These are phyloP conservation scores for Cinara cedri DNA, from an alignment of 2,888 invertebrate genomes.

Conservation along the genomic window DNA sequence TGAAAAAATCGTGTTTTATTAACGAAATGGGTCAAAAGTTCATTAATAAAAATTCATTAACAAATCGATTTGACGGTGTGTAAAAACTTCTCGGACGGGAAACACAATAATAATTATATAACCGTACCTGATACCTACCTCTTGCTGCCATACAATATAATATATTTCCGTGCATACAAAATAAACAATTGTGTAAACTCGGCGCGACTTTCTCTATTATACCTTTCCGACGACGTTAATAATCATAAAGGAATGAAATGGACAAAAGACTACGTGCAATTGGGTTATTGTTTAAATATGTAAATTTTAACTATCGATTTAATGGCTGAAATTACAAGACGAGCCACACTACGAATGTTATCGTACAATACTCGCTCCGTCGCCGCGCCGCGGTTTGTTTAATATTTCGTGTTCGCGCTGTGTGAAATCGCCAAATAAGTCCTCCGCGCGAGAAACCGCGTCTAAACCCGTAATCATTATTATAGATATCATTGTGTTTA, in stretches of 20 bases:
- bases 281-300: constrained; percentile 17
- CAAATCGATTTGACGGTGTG: no score
- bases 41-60: no score
- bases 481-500: constrained; percentile 16
- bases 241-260: background rate
- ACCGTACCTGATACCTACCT: background rate
- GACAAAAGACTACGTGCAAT: background rate
- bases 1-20: no score
- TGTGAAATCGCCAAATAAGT: constrained; percentile 23
- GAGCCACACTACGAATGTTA: background rate
- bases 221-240: background rate
- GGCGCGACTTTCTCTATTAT: constrained; percentile 22
- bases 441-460: background rate
- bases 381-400: background rate
- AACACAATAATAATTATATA: background rate
- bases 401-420: background rate
- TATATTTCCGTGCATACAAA: background rate
- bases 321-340: background rate
- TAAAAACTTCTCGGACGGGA: no score
- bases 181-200: constrained; percentile 17
- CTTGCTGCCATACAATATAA: background rate
- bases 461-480: constrained; percentile 1
- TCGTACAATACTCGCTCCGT: background rate
- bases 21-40: no score
- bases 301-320: constrained; percentile 30